Percentiles rank a stretch among this genome's conserved stretches.
Conservation (phyloP, 2,113 vertebrate species). For the Loxodonta africana region DNA sequence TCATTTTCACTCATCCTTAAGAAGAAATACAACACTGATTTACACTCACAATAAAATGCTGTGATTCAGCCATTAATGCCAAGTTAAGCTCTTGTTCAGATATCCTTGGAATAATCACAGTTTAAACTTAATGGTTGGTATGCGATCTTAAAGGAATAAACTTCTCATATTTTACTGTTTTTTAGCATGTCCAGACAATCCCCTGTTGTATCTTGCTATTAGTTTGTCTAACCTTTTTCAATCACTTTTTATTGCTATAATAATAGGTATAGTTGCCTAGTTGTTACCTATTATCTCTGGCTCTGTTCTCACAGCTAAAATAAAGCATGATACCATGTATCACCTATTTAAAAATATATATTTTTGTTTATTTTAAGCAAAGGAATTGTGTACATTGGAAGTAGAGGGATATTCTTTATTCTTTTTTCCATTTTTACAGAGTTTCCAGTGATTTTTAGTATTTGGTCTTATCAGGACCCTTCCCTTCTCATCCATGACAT, state of each 20-base stretch:
- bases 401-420: neutral
- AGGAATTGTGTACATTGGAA: neutral
- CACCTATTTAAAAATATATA: neutral
- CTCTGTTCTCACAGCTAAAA: conserved; percentile 6
- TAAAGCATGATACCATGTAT: neutral
- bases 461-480: neutral
- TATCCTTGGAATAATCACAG: neutral
- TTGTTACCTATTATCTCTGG: neutral
- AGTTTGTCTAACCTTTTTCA: neutral
- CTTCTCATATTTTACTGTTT: neutral
- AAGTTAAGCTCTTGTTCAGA: neutral
- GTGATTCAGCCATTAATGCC: neutral
- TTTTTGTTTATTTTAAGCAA: conserved; percentile 46
- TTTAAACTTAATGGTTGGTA: neutral
- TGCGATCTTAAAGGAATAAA: neutral
- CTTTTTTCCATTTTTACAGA: neutral
- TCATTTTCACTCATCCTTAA: neutral
- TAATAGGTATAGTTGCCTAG: neutral
- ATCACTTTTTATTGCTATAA: neutral
- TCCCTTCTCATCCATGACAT: neutral
- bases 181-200: neutral
- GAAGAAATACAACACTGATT: neutral
- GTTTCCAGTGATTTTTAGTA: neutral
- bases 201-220: neutral
- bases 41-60: neutral